A percentile compares a stretch with the other conserved stretches of the same genome.
phyloP scores from a whole-genome alignment of 2,113 vertebrate species.

The Argyrosomus japonicus region DNA sequence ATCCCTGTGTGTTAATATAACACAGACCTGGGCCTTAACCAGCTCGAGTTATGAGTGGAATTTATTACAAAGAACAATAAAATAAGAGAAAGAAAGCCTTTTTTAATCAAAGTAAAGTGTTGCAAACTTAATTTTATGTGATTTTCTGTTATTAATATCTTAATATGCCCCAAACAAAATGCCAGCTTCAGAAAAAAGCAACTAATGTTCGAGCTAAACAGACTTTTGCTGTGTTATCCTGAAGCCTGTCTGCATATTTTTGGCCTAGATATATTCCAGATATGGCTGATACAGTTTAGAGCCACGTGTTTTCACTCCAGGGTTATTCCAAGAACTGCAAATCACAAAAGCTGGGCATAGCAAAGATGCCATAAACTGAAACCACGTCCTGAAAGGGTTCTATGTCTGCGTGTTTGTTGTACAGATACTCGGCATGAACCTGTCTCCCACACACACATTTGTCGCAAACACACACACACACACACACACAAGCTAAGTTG shows the following conservation, averaged over 20 bases:
- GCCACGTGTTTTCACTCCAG: slow-evolving; percentile 37
- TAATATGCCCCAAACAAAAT: rapidly evolving
- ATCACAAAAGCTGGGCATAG: neutral
- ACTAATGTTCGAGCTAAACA: neutral
- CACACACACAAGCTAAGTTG: neutral
- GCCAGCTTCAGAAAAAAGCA: neutral
- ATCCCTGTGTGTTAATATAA: slow-evolving; percentile 8
- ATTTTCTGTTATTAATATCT: neutral
- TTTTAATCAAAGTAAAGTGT: neutral
- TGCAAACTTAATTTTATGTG: neutral
- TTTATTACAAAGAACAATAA: neutral
- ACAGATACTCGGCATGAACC: neutral
- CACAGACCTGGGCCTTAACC: neutral
- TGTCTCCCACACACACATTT: neutral
- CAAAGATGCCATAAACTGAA: slow-evolving; percentile 20
- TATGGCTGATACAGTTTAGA: neutral
- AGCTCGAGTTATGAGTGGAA: neutral
- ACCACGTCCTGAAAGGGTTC: neutral
- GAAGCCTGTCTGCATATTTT: neutral
- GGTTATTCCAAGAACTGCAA: neutral
- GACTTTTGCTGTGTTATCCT: neutral
- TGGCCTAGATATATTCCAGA: slow-evolving; percentile 1
- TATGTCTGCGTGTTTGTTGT: slow-evolving; percentile 10
- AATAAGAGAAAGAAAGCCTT: neutral
- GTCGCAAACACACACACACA: neutral